Conservation (phyloP, 2,797 vertebrate species). For the Menidia menidia region DNA sequence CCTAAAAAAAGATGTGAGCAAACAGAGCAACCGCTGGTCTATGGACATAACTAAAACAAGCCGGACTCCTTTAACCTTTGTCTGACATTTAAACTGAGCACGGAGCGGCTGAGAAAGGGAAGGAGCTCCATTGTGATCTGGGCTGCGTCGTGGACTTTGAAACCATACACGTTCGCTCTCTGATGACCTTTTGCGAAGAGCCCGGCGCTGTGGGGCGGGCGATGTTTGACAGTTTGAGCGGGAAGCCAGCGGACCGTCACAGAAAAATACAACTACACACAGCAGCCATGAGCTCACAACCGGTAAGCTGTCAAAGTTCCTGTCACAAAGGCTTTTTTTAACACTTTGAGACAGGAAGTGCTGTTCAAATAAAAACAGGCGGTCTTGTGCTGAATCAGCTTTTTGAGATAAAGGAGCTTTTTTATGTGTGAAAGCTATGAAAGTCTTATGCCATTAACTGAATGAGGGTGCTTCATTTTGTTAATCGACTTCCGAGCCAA, state of each 20-base stretch:
- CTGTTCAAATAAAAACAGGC: background rate
- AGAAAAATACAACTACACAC: background rate
- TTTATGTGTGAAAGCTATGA: no score
- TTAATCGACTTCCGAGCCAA: no score
- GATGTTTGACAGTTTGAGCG: background rate
- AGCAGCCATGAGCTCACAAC: no score
- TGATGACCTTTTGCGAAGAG: constrained; percentile 58
- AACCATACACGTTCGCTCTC: constrained; percentile 17
- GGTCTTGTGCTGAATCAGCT: background rate
- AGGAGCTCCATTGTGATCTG: constrained; percentile 45
- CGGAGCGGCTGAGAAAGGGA: constrained; percentile 32
- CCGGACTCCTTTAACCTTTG: constrained; percentile 53
- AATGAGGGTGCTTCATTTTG: no score
- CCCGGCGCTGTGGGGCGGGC: background rate
- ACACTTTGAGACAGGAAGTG: background rate
- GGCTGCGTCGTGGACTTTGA: constrained; percentile 16
- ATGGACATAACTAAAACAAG: constrained; percentile 32
- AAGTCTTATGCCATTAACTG: no score
- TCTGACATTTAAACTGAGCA: constrained; percentile 35
- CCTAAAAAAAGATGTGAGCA: no score
- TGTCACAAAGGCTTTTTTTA: background rate
- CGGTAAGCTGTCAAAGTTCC: background rate
- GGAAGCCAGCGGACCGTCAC: background rate
- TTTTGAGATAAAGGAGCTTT: background rate
- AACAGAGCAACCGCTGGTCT: background rate